phyloP scores from a whole-genome alignment of 2,113 vertebrate species.

The Tragelaphus buxtoni region DNA sequence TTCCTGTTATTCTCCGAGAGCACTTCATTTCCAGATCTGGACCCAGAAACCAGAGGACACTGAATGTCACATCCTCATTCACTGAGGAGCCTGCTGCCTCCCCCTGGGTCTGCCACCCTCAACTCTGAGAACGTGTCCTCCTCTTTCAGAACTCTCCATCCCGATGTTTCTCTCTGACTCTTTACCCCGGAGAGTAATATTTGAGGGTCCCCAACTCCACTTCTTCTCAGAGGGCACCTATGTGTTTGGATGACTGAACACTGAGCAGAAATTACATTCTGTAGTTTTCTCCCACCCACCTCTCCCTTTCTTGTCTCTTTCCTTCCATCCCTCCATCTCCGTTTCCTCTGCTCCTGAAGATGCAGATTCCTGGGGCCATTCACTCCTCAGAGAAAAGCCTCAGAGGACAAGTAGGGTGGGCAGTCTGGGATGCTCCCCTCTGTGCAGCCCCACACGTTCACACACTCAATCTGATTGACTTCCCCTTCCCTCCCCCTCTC shows the following conservation, averaged over 20 bases:
- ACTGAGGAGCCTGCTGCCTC: not conserved
- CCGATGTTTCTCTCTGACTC: not conserved
- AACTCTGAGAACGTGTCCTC: not conserved
- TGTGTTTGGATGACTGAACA: conserved; percentile 27
- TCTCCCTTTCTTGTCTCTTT: not conserved
- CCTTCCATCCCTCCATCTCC: not conserved
- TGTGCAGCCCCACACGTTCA: not conserved
- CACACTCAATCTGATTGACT: not conserved
- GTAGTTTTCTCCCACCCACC: not conserved
- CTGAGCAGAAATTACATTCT: not conserved
- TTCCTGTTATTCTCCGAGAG: not conserved
- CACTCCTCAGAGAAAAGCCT: not conserved
- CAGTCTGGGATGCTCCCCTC: not conserved
- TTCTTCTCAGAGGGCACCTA: conserved; percentile 29
- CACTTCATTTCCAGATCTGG: not conserved
- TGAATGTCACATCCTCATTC: not conserved
- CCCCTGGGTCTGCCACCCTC: not conserved
- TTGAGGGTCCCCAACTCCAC: not conserved
- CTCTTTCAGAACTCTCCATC: not conserved
- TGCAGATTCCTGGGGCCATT: not conserved
- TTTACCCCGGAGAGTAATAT: not conserved
- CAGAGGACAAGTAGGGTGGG: not conserved
- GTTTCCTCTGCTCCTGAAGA: not conserved
- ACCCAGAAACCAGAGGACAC: not conserved
- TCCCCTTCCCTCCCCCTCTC: conserved; percentile 38